Base-by-base conservation (phyloP, 1,140 invertebrate species). In the Drosophila serrata region DNA sequence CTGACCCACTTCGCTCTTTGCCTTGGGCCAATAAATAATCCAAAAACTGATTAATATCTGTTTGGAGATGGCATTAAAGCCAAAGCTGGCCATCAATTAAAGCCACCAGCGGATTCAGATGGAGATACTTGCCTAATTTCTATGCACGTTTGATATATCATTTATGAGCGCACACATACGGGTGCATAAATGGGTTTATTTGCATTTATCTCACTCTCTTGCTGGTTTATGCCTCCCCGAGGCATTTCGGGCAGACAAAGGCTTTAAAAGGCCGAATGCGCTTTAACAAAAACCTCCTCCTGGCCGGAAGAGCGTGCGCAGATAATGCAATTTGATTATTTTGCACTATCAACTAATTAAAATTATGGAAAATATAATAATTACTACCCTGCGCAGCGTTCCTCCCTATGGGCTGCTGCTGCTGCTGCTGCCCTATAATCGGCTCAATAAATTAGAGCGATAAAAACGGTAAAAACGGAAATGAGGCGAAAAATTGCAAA, bases 341-440 rank as follows among this genome's bases (percentile, higher is more conserved):
- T 72, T 59, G 69, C 69, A 73, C 69, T 72, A 72, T 76, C 74
- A 31, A 77, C 74, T 77, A 77, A 77, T 77, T 77, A 77, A 77
- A 77, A 77, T 77, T 77, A 77, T 77, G 74, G 46, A 76, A 77
- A 77, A 68, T 77, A 59, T 77, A 77, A 77, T 77, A 68, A 77
- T 77, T 61, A 62, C 27, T 37, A 11, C 33, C 39, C 64, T 19
- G 11, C 35, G 17, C 22, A 8, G 22, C 37, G 37, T 39, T 15
- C 13, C 11, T 62, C 13, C 13, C 24, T 24, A 17, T n/a, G 24
- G 15, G 46, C 46, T 29, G 58, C 43, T 42, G 51, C 55, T 62
- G 55, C 67, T 8, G 46, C 46, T 29, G 58, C 43, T 42, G 51
- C 55, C 74, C 62, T 76, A 76, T 76, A 76, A 76, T 76, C 74